Evolutionary conservation across 1,140 invertebrate species (phyloP), one percentile per base, ranked within the genome.

Genomic region (Hycleus cichorii): DNA sequence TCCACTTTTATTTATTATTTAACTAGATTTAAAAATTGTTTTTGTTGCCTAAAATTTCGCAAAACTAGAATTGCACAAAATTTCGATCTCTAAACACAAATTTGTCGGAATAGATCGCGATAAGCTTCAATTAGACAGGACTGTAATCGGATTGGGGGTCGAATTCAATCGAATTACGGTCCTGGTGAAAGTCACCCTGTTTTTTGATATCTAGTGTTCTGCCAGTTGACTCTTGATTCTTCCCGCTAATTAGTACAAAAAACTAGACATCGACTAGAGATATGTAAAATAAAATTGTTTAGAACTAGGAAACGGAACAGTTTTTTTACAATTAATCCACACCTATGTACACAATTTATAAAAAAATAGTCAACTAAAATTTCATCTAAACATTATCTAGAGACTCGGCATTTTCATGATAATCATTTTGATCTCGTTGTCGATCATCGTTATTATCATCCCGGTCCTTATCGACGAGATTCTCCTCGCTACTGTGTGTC

Each of bases 401-500:
- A 60, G 40, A 48, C 40, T 49, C 24, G 40, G 57, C 55, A 42
- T 44, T 44, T 9, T 63, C 56, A 45, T 49, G 52, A 46, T 48
- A 57, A 43, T 62, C 53, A 4, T 11, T 55, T 55, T 55, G 42
- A 39, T 57, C 55, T 42, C 49, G 47, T 50, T 59, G 59, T 46
- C 49, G 32, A 52, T 52, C 10, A 52, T 52, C 40, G 25, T 39
- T 18, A 43, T n/a, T 18, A 27, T 58, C 46, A 49, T 57, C 46
- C 32, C 7, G 32, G 18, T 60, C 63, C 8, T 46, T 60, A 24
- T 67, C 64, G 3, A 65, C 62, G 32, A 66, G 55, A 48, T 66
- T 51, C 47, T 71, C 69, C 9, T 69, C 64, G 60, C 64, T 70
- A 61, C 64, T 57, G 43, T 66, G 60, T 24, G 60, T 66, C 38